Conservation (phyloP, 2,797 vertebrate genomes). For the Thripadectes ignobilis region DNA sequence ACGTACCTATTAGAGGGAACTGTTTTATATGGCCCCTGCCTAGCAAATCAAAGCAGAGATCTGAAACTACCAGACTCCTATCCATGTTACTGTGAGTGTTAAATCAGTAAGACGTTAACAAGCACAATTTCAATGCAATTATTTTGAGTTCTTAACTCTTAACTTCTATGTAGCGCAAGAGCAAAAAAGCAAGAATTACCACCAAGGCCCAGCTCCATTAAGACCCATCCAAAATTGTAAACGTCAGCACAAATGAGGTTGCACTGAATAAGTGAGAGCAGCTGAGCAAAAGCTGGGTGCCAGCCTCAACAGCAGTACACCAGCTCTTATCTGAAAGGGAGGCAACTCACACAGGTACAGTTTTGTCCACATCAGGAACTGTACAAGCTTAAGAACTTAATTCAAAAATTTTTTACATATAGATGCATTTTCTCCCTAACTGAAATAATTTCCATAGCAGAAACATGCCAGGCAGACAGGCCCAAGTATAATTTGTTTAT, state of each 20-base stretch:
- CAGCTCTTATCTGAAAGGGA: background rate
- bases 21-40: background rate
- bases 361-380: constrained; percentile 37
- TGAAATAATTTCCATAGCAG: constrained; percentile 4
- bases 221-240: background rate
- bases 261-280: background rate
- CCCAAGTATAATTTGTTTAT: constrained; percentile 11
- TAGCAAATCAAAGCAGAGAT: background rate
- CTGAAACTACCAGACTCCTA: background rate
- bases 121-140: background rate
- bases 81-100: fast-evolving
- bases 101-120: background rate
- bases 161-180: background rate
- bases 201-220: background rate
- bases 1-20: fast-evolving
- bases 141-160: background rate
- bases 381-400: background rate
- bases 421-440: background rate
- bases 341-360: background rate
- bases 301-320: background rate
- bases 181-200: background rate
- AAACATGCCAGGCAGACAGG: background rate
- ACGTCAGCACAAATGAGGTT: background rate
- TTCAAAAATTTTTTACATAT: background rate
- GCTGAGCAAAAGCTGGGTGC: background rate